Base-by-base conservation (phyloP, 2,113 vertebrate species). In the Pterophyllum scalare region DNA sequence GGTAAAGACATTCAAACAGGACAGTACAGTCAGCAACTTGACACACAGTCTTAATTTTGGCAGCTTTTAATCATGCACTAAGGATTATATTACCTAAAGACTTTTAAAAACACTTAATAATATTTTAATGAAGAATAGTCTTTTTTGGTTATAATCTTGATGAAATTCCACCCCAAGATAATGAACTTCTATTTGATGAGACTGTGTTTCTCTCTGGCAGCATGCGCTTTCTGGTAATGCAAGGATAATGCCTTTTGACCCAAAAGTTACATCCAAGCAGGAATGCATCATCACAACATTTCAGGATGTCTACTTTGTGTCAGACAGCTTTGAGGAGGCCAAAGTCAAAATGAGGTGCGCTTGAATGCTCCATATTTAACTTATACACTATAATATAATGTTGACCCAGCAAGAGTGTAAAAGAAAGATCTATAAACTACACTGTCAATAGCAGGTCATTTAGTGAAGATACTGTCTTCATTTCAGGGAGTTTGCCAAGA, bases 211-310 rank as follows among this genome's bases (percentile, higher is more conserved):
- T 77, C n/a, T 81, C 49, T 81, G 80, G 11, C 90, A 98, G 98
- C 97, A 99, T 58, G 97, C 96, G 0, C 96, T 99, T 79, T 99
- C 98, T 75, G 98, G 95, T 76, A 95, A 95, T 24, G 96, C 96
- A 95, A 97, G 95, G 87, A 96, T 98, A 83, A 97, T 97, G 94
- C 95, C 96, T 78, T 99, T 99, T 89, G 97, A 99, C 87, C 98
- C 98, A 61, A 97, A 96, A 90, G 93, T 97, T 62, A 97, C 97
- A 87, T 97, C 96, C 94, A 97, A 97, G 82, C 97, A 98, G 91
- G 97, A 99, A 92, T 98, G 98, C 91, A 96, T 98, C 94, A 99
- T 99, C 88, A 99, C 98, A 86, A 97, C 97, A 61, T 99, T 98
- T 94, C 98, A 99, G 90, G 97, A 99, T 78, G 97, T 98, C 77